A percentile compares a stretch with the other conserved stretches of the same genome.
Conservation (phyloP, 2,113 vertebrate genomes). For the Toxotes chatareus region DNA sequence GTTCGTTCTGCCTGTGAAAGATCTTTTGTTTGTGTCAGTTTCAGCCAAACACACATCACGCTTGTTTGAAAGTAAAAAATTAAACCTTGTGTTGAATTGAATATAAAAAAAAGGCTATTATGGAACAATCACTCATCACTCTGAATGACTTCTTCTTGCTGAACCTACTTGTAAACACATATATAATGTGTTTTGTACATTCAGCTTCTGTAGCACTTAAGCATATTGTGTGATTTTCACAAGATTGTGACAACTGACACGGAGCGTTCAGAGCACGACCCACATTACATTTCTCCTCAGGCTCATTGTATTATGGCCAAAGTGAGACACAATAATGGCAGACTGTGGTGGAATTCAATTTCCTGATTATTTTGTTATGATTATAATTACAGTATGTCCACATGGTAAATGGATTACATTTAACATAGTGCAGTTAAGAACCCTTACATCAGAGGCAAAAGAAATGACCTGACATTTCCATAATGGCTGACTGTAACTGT, state of each 20-base stretch:
- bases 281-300: slow-evolving; percentile 15
- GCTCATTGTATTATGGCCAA: slow-evolving; percentile 52
- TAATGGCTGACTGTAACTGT: slow-evolving; percentile 71
- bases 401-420: slow-evolving; percentile 67
- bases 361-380: slow-evolving; percentile 76
- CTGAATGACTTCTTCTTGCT: background rate
- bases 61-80: background rate
- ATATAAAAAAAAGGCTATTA: no score
- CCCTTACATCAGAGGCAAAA: slow-evolving; percentile 64
- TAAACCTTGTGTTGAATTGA: background rate
- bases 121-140: background rate
- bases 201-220: background rate
- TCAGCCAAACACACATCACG: background rate
- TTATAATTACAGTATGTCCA: slow-evolving; percentile 70
- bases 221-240: slow-evolving; percentile 7
- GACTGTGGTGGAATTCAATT: slow-evolving; percentile 61
- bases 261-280: slow-evolving; percentile 12
- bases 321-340: slow-evolving; percentile 41
- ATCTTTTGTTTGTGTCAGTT: slow-evolving; percentile 1
- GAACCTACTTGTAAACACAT: background rate
- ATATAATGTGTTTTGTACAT: background rate
- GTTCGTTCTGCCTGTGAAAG: slow-evolving; percentile 16
- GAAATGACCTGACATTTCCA: slow-evolving; percentile 78
- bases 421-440: slow-evolving; percentile 56
- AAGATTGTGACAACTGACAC: background rate